Evolutionary conservation across 2,113 vertebrate species (phyloP), one percentile per base, ranked within the genome.

Genomic region (Edolisoma coerulescens): DNA sequence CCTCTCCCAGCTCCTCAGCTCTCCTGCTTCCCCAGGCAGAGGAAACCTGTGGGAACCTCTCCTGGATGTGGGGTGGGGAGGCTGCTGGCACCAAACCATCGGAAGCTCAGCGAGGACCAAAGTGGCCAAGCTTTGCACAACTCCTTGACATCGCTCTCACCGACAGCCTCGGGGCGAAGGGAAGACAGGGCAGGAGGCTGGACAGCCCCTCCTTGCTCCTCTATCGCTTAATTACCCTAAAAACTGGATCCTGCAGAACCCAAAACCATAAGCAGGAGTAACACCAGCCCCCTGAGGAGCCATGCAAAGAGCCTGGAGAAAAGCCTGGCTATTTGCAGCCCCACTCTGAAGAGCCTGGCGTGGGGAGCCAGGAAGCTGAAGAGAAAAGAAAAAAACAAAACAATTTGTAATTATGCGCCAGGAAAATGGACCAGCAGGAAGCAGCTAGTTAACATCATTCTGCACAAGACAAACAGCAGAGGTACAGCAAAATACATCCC

Each of bases 371-470:
- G 95, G 87, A 82, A 89, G 80, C 69, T 15, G 71, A n/a, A 54
- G 39, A 80, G 79, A 26, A 59, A 67, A 28, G 69, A 53, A 47
- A 16, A 77, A 47, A 49, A 70, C 64, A 70, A 76, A 75, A 67
- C 69, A 33, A 84, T 90, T 71, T 63, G 93, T 49, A 96, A 87
- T 92, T 79, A 82, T 8, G 4, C 0, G 0, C 78, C 24, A 24
- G 81, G 87, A 61, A 87, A 94, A 92, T 22, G n/a, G 84, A 95
- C 16, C 87, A 41, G 90, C 91, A 92, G 95, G 95, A 96, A 97
- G 79, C 79, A 71, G 82, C 37, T 10, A 5, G 76, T 57, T 79
- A 93, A 84, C 50, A 80, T 92, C 90, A 42, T 32, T 44, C 78
- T 63, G 67, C 80, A 61, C 39, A 24, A 65, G 75, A 52, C 85